Evolutionary conservation across 2,113 vertebrate genomes (phyloP).

Genomic region (Glareola pratincola): DNA sequence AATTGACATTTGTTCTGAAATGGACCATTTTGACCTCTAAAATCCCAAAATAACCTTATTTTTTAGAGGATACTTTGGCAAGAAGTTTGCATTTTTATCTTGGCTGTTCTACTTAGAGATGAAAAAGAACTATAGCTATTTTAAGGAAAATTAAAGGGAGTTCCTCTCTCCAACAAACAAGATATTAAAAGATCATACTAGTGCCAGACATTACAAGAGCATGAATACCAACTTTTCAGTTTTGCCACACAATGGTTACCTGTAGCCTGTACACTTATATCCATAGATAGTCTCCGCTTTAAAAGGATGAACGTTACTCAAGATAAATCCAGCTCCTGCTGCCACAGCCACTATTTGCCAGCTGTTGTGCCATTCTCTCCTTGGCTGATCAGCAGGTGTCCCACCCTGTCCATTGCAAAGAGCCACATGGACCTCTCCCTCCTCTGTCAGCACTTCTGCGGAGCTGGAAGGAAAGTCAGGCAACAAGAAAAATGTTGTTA

Average conservation of each 20-base stretch:
- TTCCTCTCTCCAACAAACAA: neutral
- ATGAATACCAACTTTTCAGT: neutral
- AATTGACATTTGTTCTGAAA: neutral
- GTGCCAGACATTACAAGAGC: neutral
- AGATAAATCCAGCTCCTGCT: slow-evolving; percentile 83
- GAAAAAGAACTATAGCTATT: neutral
- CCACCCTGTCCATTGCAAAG: slow-evolving; percentile 94
- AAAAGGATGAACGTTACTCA: slow-evolving; percentile 82
- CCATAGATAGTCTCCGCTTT: slow-evolving; percentile 68
- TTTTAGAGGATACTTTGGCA: neutral
- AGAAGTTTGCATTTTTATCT: neutral
- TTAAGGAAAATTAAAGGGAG: neutral
- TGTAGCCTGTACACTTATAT: slow-evolving; percentile 93
- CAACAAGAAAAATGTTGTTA: neutral
- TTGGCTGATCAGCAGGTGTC: slow-evolving; percentile 85
- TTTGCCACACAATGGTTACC: slow-evolving; percentile 67
- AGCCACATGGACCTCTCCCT: slow-evolving; percentile 87
- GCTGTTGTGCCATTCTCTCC: slow-evolving; percentile 95
- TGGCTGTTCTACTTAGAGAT: neutral
- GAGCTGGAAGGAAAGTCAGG: slow-evolving; percentile 69
- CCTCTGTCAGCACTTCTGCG: slow-evolving; percentile 78
- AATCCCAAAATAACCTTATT: neutral
- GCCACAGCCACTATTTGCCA: slow-evolving; percentile 94
- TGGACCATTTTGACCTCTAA: neutral
- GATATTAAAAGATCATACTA: neutral